Evolutionary conservation across 2,113 vertebrate genomes (phyloP).

Genomic region (Anhinga rufa): DNA sequence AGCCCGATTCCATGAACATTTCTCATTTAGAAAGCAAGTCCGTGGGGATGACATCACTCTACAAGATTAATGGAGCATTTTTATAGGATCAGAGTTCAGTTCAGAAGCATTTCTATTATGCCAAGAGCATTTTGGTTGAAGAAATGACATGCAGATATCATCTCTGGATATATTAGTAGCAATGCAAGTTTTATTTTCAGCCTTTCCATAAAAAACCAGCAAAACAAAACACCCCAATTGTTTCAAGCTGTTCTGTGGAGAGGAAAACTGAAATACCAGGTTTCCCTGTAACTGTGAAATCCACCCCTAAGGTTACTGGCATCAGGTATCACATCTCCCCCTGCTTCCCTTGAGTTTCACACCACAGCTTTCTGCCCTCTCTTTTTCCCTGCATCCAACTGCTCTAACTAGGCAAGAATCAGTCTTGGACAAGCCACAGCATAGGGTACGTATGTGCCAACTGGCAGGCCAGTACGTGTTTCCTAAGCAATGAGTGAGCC

Average conservation of each 20-base stretch:
- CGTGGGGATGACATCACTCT: neutral
- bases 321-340: neutral
- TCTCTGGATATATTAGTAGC: neutral
- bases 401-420: neutral
- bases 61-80: neutral
- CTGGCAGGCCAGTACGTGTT: neutral
- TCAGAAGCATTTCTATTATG: conserved; percentile 11
- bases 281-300: neutral
- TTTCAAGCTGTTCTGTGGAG: neutral
- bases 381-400: neutral
- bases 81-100: neutral
- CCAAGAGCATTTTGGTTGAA: neutral
- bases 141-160: neutral
- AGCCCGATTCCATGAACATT: neutral
- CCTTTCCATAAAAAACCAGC: neutral
- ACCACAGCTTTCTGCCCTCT: neutral
- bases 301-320: neutral
- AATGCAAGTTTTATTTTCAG: conserved; percentile 34
- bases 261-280: neutral
- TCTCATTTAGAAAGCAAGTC: neutral
- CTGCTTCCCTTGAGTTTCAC: neutral
- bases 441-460: neutral
- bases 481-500: neutral
- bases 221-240: neutral
- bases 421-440: neutral